Percentiles rank a stretch among this genome's conserved stretches.
Conservation (phyloP, 2,113 vertebrate genomes). For the Orientallactaga bullata region DNA sequence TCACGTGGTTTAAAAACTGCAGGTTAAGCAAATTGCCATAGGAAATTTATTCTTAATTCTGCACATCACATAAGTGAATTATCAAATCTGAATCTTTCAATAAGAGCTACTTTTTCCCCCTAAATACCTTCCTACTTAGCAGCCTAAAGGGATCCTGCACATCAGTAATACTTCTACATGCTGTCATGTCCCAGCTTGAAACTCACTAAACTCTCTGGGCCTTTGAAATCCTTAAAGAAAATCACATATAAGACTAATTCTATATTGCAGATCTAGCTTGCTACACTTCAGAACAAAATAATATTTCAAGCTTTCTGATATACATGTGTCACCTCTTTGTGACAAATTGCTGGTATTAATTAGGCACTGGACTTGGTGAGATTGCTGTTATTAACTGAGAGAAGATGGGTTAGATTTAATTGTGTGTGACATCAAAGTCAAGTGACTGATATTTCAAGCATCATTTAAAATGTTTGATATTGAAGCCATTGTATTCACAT, state of each 20-base stretch:
- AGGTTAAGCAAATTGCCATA: conserved; percentile 88
- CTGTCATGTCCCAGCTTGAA: conserved; percentile 89
- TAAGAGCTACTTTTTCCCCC: conserved; percentile 82
- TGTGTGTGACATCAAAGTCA: conserved; percentile 99
- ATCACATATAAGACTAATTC: conserved; percentile 88
- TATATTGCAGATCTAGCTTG: conserved; percentile 86
- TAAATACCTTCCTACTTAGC: conserved; percentile 86
- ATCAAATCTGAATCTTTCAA: conserved; percentile 85
- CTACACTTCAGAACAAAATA: conserved; percentile 89
- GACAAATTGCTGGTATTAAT: conserved; percentile 99
- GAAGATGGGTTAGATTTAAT: conserved; percentile 99
- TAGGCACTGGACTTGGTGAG: conserved; percentile 98
- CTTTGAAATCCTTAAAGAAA: conserved; percentile 92
- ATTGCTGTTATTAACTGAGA: conserved; percentile 99
- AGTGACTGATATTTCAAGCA: conserved; percentile 99
- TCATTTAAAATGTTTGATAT: conserved; percentile 99
- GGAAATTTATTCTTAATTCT: conserved; percentile 80
- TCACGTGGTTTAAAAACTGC: conserved; percentile 83
- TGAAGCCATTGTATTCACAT: conserved; percentile 99
- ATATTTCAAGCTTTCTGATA: conserved; percentile 95
- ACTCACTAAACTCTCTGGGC: conserved; percentile 86
- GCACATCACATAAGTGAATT: conserved; percentile 83
- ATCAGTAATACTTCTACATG: conserved; percentile 88
- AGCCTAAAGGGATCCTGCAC: conserved; percentile 87
- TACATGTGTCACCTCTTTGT: conserved; percentile 99